These are phyloP conservation scores for Hirtodrosophila duncani DNA, from an alignment of 2,888 invertebrate species.

Conservation along the genomic window DNA sequence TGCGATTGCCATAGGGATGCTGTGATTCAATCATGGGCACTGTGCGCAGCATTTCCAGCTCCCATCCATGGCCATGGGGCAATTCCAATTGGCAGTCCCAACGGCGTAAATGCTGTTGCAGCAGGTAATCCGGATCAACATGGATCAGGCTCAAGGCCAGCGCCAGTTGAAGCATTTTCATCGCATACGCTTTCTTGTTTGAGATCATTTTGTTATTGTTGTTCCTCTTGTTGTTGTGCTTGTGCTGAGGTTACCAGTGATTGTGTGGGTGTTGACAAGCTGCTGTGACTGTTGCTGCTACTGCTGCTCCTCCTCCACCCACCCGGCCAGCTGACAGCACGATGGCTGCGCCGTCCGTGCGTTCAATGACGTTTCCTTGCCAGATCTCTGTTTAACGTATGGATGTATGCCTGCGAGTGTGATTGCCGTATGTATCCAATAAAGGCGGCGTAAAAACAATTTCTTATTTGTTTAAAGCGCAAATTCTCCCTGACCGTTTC, in stretches of 20 bases:
- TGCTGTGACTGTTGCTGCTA: not conserved
- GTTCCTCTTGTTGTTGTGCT: constrained; percentile 20
- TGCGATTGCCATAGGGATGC: constrained; percentile 77
- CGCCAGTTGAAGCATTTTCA: constrained; percentile 89
- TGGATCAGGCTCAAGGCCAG: constrained; percentile 88
- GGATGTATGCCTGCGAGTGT: too few relatives aligned
- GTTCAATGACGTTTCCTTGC: constrained; percentile 68
- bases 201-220: constrained; percentile 83
- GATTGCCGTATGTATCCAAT: constrained; percentile 14
- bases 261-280: constrained; percentile 32
- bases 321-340: constrained; percentile 55
- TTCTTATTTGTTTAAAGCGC: constrained; percentile 55
- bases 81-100: constrained; percentile 76
- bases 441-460: constrained; percentile 22
- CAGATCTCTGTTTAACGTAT: too few relatives aligned
- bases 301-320: constrained; percentile 28
- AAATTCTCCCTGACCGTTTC: constrained; percentile 36
- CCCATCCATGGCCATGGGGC: constrained; percentile 77
- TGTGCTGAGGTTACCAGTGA: constrained; percentile 16
- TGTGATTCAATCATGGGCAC: constrained; percentile 74
- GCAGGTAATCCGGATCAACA: constrained; percentile 86
- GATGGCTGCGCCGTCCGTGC: constrained; percentile 51
- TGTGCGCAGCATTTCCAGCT: constrained; percentile 76
- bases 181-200: constrained; percentile 88
- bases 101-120: constrained; percentile 81